Conservation (phyloP, 37 sponge, comb jelly and placozoan species). For the Halichondria panicea region DNA sequence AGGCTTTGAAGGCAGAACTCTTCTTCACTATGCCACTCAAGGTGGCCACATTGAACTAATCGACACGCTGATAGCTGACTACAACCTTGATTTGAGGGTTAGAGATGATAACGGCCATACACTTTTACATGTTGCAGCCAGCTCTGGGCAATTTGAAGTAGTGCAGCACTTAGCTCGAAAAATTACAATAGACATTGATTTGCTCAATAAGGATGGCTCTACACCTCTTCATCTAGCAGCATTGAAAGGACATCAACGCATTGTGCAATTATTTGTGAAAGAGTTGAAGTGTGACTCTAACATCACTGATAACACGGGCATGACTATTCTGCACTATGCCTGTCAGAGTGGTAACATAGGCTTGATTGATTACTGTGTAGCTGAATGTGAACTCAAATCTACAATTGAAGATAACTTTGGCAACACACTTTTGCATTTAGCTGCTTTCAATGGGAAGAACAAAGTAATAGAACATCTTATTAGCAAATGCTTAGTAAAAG, state of each 20-base stretch:
- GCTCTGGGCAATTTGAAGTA: not conserved
- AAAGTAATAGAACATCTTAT: not conserved
- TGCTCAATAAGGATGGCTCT: no score
- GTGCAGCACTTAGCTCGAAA: not conserved
- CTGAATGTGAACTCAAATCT: not conserved
- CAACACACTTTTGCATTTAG: not conserved
- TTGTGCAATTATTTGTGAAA: no score
- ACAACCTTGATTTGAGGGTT: no score
- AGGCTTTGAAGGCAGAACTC: no score
- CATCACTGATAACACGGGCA: not conserved
- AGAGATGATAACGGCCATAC: slow-evolving; percentile 2
- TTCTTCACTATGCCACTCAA: no score
- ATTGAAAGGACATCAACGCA: no score
- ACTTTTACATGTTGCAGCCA: slow-evolving; percentile 13
- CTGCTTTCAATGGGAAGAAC: not conserved
- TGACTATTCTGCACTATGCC: not conserved
- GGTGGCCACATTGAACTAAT: no score
- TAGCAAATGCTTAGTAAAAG: not conserved
- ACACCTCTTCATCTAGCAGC: no score
- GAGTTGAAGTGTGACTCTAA: not conserved
- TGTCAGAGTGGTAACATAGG: not conserved
- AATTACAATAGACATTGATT: no score
- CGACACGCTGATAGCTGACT: no score
- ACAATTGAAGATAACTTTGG: not conserved
- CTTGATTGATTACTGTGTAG: not conserved